Evolutionary conservation across 2,888 invertebrate genomes (phyloP).

Genomic region (Monochamus alternatus): DNA sequence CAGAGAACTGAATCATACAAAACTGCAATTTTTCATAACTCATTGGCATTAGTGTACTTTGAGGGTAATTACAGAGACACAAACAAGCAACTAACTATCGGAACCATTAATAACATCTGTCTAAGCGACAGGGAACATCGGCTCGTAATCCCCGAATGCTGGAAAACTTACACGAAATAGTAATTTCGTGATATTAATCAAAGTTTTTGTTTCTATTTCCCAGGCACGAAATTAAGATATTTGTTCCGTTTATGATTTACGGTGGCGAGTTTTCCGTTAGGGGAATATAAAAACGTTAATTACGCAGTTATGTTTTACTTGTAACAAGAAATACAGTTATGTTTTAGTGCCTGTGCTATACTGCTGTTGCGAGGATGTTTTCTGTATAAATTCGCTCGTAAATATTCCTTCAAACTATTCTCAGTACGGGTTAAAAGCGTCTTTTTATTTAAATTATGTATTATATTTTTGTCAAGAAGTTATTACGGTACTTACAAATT

Average conservation of each 20-base stretch:
- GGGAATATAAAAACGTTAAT: slow-evolving; percentile 31
- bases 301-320: slow-evolving; percentile 21
- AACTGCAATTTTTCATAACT: not conserved
- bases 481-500: too few relatives aligned
- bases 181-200: slow-evolving; percentile 57
- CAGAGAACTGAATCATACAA: too few relatives aligned
- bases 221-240: slow-evolving; percentile 57
- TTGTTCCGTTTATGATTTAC: slow-evolving; percentile 52
- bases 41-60: not conserved
- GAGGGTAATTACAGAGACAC: slow-evolving; percentile 31
- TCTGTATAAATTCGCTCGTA: too few relatives aligned
- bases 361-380: too few relatives aligned
- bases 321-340: not conserved
- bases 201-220: slow-evolving; percentile 56
- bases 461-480: too few relatives aligned
- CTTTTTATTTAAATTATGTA: too few relatives aligned
- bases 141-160: slow-evolving; percentile 46
- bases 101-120: slow-evolving; percentile 59
- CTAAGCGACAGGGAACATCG: slow-evolving; percentile 47
- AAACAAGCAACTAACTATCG: slow-evolving; percentile 38
- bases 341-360: not conserved
- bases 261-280: slow-evolving; percentile 21
- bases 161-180: slow-evolving; percentile 56
- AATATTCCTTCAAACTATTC: too few relatives aligned
- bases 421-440: too few relatives aligned